Percentiles rank a stretch among this genome's conserved stretches.
These are phyloP conservation scores for Mionectes macconnelli DNA, from an alignment of 2,113 vertebrate species.

Conservation along the genomic window DNA sequence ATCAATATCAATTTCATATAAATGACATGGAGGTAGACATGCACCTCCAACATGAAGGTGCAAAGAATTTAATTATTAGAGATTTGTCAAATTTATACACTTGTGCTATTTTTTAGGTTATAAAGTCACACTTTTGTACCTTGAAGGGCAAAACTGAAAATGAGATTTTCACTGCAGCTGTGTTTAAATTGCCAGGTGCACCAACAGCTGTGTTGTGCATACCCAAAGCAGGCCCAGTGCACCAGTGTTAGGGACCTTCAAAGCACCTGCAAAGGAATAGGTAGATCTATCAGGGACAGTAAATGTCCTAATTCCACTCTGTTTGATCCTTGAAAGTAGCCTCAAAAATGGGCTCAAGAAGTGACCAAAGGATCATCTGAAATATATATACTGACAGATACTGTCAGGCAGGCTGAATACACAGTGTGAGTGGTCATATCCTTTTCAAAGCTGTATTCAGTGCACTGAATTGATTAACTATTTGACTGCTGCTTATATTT, in stretches of 20 bases:
- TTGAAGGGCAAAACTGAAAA: not conserved
- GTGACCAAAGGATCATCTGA: not conserved
- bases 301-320: not conserved
- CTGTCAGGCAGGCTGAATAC: not conserved
- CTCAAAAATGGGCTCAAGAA: not conserved
- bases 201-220: not conserved
- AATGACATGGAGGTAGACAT: not conserved
- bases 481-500: not conserved
- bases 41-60: not conserved
- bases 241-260: too few relatives aligned
- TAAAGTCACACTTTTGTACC: not conserved
- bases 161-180: not conserved
- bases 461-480: not conserved
- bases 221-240: not conserved
- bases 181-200: not conserved
- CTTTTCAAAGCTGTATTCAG: not conserved
- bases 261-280: not conserved
- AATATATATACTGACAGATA: not conserved
- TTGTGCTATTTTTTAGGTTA: not conserved
- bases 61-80: not conserved
- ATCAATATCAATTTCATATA: not conserved
- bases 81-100: not conserved
- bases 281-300: not conserved
- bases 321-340: not conserved
- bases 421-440: accelerated